Evolutionary conservation across 1,140 invertebrate genomes (phyloP), one percentile per base, ranked within the genome.

Genomic region (Leptonema lineaticorne): DNA sequence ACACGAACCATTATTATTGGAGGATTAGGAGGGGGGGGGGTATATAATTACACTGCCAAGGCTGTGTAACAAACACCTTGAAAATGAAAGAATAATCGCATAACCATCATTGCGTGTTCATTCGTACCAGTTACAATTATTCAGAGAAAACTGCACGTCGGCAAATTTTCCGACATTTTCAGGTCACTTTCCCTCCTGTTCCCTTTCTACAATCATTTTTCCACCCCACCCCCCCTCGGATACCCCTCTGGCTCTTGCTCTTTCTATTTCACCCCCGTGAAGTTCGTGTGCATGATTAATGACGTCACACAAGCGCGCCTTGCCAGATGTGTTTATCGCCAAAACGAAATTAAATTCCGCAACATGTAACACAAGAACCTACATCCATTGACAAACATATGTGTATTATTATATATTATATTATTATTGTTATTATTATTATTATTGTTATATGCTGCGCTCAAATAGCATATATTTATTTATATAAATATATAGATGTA

Each of bases 341-440:
- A 24, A 58, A 63, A 64, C 67, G 53, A 69, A 69, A 69, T 69
- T 69, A 69, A 69, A 69, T 69, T 69, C 67, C 67, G 24, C 29
- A 53, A 7, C 58, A 20, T 48, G 41, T 48, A 56, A 45, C 59
- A 24, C 50, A 24, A 53, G 50, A 53, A 59, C 24, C n/a, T 59
- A 59, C 28, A 28, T 16, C n/a, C n/a, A 53, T 7, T 20, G n/a
- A 27, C 26, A 57, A 14, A 28, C 20, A 26, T 57, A 57, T n/a
- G 16, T 48, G 16, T 48, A 16, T 48, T n/a, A n/a, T n/a, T n/a
- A n/a, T n/a, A n/a, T n/a, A n/a, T n/a, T n/a, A n/a, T n/a, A n/a
- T n/a, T n/a, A n/a, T n/a, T n/a, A n/a, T n/a, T n/a, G n/a, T n/a
- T n/a, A n/a, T n/a, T n/a, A n/a, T n/a, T n/a, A n/a, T n/a, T n/a